A percentile compares a stretch with the other conserved stretches of the same genome.
phyloP scores from a whole-genome alignment of 2,113 vertebrate species.

The Sminthopsis crassicaudata region DNA sequence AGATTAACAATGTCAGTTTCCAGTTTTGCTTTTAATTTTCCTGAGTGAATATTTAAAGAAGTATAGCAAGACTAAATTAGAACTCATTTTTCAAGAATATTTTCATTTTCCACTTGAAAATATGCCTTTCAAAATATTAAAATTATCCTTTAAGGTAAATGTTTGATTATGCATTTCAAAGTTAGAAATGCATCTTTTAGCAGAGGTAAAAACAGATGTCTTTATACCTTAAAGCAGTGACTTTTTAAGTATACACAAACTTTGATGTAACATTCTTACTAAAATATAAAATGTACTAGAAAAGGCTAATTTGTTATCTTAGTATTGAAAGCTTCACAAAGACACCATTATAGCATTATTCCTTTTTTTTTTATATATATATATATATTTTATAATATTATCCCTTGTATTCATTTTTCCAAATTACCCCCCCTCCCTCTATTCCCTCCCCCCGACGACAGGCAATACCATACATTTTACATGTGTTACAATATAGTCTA shows the following conservation, averaged over 20 bases:
- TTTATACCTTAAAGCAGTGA: neutral
- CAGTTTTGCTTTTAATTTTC: no score
- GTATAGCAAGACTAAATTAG: neutral
- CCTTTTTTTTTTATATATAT: no score
- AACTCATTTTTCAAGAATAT: neutral
- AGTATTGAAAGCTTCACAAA: neutral
- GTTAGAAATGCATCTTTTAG: neutral
- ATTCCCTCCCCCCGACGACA: no score
- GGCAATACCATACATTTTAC: no score
- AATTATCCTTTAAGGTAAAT: neutral
- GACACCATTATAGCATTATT: neutral
- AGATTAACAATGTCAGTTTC: no score
- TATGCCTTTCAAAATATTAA: neutral
- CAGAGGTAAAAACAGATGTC: neutral
- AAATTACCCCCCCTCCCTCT: no score
- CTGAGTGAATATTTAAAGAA: neutral
- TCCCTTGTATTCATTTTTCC: no score
- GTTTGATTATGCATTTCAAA: neutral
- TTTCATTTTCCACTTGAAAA: neutral
- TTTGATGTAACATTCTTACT: neutral
- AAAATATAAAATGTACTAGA: neutral
- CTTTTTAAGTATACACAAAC: neutral
- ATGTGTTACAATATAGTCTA: no score
- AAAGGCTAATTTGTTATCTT: neutral
- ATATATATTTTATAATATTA: no score